A percentile compares a stretch with the other conserved stretches of the same genome.
phyloP scores from a whole-genome alignment of 64 coral and sea anemone genomes.

The Pocillopora damicornis region DNA sequence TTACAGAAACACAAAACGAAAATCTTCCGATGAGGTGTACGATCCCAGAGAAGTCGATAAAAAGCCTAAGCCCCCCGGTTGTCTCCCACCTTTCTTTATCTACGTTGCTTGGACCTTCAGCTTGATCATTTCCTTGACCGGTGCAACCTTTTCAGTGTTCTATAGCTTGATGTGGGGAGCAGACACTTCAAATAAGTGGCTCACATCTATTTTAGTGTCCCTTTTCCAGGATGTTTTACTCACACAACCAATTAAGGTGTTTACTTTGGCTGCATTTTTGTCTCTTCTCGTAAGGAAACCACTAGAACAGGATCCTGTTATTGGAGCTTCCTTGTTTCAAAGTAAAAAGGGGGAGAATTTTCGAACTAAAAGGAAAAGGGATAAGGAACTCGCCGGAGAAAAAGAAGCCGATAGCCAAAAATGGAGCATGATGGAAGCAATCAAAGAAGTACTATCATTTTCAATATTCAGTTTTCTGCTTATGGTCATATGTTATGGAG shows the following conservation, averaged over 20 bases:
- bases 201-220: constrained; percentile 28
- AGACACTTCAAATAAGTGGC: constrained; percentile 33
- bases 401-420: constrained; percentile 11
- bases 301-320: not conserved
- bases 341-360: not conserved
- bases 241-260: constrained; percentile 29
- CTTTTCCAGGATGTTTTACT: constrained; percentile 28
- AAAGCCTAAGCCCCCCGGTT: not conserved
- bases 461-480: constrained; percentile 17
- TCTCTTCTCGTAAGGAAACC: constrained; percentile 17
- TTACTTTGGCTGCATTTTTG: constrained; percentile 13
- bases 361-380: not conserved
- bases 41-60: not conserved
- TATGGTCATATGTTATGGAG: constrained; percentile 25
- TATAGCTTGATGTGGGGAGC: constrained; percentile 37
- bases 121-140: not conserved
- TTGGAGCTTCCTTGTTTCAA: not conserved
- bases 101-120: constrained; percentile 13
- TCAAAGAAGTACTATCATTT: constrained; percentile 5
- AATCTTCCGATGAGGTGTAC: not conserved
- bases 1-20: constrained; percentile 40
- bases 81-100: constrained; percentile 23
- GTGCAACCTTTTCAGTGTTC: constrained; percentile 15
- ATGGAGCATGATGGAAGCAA: constrained; percentile 9
- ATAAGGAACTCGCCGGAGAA: not conserved